Percentiles rank a stretch among this genome's conserved stretches.
These are phyloP conservation scores for Homarus americanus DNA, from an alignment of 1,140 invertebrate genomes.

Conservation along the genomic window DNA sequence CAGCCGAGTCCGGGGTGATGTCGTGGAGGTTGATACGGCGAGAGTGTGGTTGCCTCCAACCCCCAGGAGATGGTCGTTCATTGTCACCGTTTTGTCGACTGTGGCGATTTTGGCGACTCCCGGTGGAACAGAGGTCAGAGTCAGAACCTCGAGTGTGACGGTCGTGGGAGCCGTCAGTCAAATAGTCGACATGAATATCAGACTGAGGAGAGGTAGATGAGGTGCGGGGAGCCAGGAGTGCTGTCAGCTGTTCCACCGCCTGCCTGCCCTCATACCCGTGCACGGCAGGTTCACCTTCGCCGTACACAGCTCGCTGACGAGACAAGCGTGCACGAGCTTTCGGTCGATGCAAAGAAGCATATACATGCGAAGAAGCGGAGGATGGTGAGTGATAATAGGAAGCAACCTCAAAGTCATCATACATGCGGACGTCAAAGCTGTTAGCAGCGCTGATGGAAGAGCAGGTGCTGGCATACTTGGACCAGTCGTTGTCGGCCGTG, in stretches of 20 bases:
- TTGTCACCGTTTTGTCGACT: neutral
- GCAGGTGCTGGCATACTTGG: slow-evolving; percentile 70
- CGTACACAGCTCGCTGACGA: slow-evolving; percentile 42
- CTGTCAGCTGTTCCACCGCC: slow-evolving; percentile 57
- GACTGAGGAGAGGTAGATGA: slow-evolving; percentile 2
- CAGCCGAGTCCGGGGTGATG: slow-evolving; percentile 63
- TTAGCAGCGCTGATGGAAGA: slow-evolving; percentile 71
- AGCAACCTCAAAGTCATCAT: slow-evolving; percentile 72
- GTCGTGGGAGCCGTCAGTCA: slow-evolving; percentile 16
- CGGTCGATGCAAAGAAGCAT: slow-evolving; percentile 61
- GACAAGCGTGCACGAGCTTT: slow-evolving; percentile 19
- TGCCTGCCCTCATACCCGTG: slow-evolving; percentile 50
- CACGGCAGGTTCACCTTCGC: slow-evolving; percentile 28
- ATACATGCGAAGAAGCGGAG: slow-evolving; percentile 59
- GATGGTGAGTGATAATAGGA: slow-evolving; percentile 72
- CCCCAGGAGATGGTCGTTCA: neutral
- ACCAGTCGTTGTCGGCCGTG: slow-evolving; percentile 65
- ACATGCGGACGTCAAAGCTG: slow-evolving; percentile 72
- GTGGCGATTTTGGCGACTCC: slow-evolving; percentile 11
- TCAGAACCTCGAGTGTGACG: slow-evolving; percentile 25
- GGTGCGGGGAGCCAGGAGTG: slow-evolving; percentile 42
- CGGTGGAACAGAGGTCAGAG: slow-evolving; percentile 45
- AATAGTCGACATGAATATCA: slow-evolving; percentile 21
- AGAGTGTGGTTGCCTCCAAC: slow-evolving; percentile 20
- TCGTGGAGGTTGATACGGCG: slow-evolving; percentile 41